Evolutionary conservation across 2,888 invertebrate genomes (phyloP), one percentile per base, ranked within the genome.

Genomic region (Mycalesis mineus): DNA sequence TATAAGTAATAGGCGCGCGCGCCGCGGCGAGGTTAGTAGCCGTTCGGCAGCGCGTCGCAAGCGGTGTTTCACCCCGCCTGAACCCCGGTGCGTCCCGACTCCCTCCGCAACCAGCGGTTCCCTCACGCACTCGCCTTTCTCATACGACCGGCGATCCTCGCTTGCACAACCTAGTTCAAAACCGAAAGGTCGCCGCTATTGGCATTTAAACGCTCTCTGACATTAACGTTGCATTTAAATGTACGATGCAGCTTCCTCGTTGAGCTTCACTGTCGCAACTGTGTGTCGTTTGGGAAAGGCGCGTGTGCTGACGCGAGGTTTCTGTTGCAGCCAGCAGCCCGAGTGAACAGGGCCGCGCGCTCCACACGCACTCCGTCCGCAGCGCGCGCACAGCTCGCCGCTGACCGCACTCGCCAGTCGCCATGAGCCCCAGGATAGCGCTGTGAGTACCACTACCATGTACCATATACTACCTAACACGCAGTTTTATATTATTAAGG

Each of bases 141-240:
- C 85, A 84, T 78, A 82, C 84, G 80, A 82, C 80, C 80, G 84
- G 81, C 80, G 84, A 83, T 85, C 83, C 75, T 81, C 82, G 75
- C 81, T 88, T 89, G 84, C 88, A 84, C 87, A 89, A 89, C 80
- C 70, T 71, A 72, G 78, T 79, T 82, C 74, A 77, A 78, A 81
- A 82, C 82, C 73, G 75, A 88, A 89, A 89, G 88, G 88, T 89
- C 88, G 83, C 75, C 84, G 77, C 78, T 86, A 86, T 86, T 88
- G 88, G 86, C 88, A 89, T 89, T 88, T 88, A 84, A 84, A 76
- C 84, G 85, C 84, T 86, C 87, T 87, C 82, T 89, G 88, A 86
- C 88, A 88, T 89, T 89, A 88, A 78, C 79, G 84, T 84, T 88
- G 88, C 88, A 87, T 86, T 84, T 83, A 82, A 82, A 83, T 80